Evolutionary conservation across 2,113 vertebrate species (phyloP), one percentile per base, ranked within the genome.

Genomic region (Lycaon pictus): DNA sequence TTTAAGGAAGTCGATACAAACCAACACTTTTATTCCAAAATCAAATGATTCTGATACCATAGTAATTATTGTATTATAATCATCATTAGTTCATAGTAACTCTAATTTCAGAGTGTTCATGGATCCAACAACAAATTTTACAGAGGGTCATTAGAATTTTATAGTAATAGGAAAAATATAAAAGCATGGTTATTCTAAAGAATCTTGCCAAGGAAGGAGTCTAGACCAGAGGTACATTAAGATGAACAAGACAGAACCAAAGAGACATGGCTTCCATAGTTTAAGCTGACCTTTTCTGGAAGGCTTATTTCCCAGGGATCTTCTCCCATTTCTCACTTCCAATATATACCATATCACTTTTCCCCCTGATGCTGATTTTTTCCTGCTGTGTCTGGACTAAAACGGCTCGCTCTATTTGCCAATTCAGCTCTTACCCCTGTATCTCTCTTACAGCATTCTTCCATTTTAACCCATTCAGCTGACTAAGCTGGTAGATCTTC

Each of bases 1-100:
- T 72, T 90, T 94, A 35, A 84, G 43, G 65, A 92, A 94, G 51
- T 58, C 48, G 19, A 37, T 91, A 48, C 13, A 76, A 89, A 88
- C 37, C 12, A 80, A 58, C 1, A 19, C 25, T 27, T 93, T 16
- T 71, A 82, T 94, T 92, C 11, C 37, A 22, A 96, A 96, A 93
- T 82, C 67, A 79, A 43, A 48, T 71, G 63, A 84, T 56, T 56
- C 25, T 10, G 83, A 35, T 86, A 53, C 2, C 43, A 63, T 9
- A 88, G 7, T 58, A 55, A 83, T 63, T 65, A 60, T 13, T 90
- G 10, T 55, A 53, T 62, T 90, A 83, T 71, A 86, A 53, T 71
- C 7, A 37, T 69, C 63, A 91, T 48, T 81, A 60, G 1, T 23
- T 88, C 60, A 79, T 5, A 65, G 25, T 53, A 35, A 89, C 55